These are phyloP conservation scores for Garra rufa DNA, from an alignment of 2,113 vertebrate genomes.

Conservation along the genomic window DNA sequence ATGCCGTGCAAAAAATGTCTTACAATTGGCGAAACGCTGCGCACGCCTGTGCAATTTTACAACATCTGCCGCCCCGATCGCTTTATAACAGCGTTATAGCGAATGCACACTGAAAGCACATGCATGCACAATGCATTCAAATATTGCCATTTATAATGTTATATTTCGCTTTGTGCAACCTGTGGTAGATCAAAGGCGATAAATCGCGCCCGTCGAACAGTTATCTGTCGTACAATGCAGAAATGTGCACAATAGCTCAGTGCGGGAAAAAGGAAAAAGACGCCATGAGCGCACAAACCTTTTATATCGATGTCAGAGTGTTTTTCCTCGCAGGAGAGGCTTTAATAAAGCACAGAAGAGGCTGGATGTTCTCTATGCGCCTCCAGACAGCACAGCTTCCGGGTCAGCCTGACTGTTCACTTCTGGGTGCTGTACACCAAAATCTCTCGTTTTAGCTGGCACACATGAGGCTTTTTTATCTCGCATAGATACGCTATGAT, in stretches of 20 bases:
- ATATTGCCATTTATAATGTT: conserved; percentile 56
- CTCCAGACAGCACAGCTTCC: conserved; percentile 85
- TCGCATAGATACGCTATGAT: background rate
- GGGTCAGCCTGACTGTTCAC: conserved; percentile 86
- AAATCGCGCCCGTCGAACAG: conserved; percentile 28
- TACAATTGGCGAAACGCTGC: background rate
- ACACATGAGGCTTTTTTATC: background rate
- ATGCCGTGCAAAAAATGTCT: conserved; percentile 72
- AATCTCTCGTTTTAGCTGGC: background rate
- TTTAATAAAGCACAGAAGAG: conserved; percentile 71
- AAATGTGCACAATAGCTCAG: background rate
- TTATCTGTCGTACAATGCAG: background rate
- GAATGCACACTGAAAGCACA: conserved; percentile 1
- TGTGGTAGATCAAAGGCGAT: conserved; percentile 49
- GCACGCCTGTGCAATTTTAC: background rate
- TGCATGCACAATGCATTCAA: conserved; percentile 60
- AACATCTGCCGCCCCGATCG: background rate
- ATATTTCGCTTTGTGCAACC: conserved; percentile 73
- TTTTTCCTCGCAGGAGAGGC: conserved; percentile 73
- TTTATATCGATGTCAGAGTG: conserved; percentile 69
- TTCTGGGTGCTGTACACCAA: conserved; percentile 81
- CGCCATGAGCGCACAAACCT: conserved; percentile 74
- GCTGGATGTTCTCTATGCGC: conserved; percentile 77
- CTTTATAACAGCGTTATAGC: conserved; percentile 8
- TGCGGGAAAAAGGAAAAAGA: conserved; percentile 17